Conservation (phyloP, 2,113 vertebrate genomes). For the Ptilorrhoa leucosticta region DNA sequence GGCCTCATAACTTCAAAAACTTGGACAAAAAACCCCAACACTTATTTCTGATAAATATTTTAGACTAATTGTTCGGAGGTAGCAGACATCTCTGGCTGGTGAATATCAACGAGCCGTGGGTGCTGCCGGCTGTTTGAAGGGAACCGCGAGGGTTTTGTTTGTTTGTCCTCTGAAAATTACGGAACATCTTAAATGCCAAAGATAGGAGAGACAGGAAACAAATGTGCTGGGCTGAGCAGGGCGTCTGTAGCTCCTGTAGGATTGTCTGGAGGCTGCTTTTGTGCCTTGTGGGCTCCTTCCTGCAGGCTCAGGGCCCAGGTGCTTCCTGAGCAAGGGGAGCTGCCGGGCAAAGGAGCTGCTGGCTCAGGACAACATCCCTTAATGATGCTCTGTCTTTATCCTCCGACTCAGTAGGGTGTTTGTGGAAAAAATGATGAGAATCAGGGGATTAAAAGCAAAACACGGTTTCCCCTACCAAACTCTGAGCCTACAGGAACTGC, state of each 20-base stretch:
- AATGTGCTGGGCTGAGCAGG: background rate
- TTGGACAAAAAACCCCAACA: conserved; percentile 40
- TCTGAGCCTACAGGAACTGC: background rate
- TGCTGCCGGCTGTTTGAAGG: background rate
- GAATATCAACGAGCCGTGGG: conserved; percentile 41
- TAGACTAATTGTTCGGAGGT: conserved; percentile 56
- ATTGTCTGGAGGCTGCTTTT: background rate
- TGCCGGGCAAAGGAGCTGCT: background rate
- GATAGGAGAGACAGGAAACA: background rate
- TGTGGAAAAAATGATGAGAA: background rate
- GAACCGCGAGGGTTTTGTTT: background rate
- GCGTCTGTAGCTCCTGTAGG: rapidly evolving
- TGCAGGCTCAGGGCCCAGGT: background rate
- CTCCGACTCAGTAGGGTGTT: background rate
- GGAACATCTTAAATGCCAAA: background rate
- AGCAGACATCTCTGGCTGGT: conserved; percentile 56
- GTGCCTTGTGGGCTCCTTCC: background rate
- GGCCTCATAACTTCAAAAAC: conserved; percentile 66
- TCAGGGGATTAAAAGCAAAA: background rate
- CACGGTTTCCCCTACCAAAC: background rate
- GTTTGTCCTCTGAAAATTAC: conserved; percentile 47
- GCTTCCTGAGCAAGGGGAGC: background rate
- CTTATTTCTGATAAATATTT: conserved; percentile 71
- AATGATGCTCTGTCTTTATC: background rate
- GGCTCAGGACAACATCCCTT: background rate